Evolutionary conservation across 2,797 vertebrate species (phyloP), one percentile per base, ranked within the genome.

Genomic region (Lagorchestes hirsutus): DNA sequence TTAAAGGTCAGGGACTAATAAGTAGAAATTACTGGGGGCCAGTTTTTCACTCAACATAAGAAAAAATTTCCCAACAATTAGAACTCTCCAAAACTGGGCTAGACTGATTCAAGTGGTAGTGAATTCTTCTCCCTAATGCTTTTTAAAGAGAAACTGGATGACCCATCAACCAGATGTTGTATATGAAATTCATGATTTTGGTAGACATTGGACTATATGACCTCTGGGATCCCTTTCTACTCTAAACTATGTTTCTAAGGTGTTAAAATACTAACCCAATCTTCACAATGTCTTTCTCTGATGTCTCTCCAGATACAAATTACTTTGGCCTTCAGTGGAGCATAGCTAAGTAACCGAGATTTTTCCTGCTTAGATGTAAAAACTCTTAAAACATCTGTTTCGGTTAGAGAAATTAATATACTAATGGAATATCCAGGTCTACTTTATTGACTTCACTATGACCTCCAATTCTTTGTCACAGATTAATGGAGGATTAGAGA

Each of bases 371-470:
- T 82, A 46, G 22, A 82, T 82, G 74, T 46, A 82, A 74, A 67
- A 82, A 40, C 74, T 82, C 22, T 46, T 46, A 46, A 82, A 82
- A 82, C 74, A 82, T 82, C 74, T 82, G 74, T 82, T 82, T 82
- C 74, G 24, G n/a, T 82, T 82, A 82, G 74, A 82, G 40, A 82
- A 82, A 82, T 82, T 82, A 82, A 82, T 82, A 82, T 82, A 82
- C 67, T 82, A 46, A 82, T 82, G 74, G 74, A 82, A 82, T 46
- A 46, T 82, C 74, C 74, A 82, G 74, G 22, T 82, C 40, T 82
- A 82, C 40, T 46, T 82, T 82, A 82, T 82, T 82, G 74, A 24
- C 74, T 82, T 82, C 74, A 46, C 74, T 46, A 82, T 82, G 74
- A 82, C n/a, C 74, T 82, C 74, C 40, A 82, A 46, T 18, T 82